A percentile compares a stretch with the other conserved stretches of the same genome.
Conservation (phyloP, 2,888 invertebrate genomes). For the Malacosoma neustria region DNA sequence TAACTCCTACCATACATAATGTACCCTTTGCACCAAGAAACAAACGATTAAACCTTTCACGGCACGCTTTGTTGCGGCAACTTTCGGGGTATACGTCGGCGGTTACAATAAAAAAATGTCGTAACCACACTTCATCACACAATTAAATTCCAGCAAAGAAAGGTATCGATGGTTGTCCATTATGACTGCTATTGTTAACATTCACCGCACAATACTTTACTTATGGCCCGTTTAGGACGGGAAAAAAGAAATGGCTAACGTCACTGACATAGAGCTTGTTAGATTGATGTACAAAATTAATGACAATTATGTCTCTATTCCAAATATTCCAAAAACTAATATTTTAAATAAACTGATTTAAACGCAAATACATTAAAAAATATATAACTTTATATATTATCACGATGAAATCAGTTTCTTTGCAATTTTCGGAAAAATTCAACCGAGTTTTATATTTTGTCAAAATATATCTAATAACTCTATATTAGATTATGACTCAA, state of each 20-base stretch:
- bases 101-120: constrained; percentile 43
- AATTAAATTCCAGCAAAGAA: constrained; percentile 69
- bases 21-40: background rate
- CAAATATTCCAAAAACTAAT: no score
- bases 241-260: constrained; percentile 64
- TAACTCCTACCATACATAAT: background rate
- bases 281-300: constrained; percentile 1
- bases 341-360: no score
- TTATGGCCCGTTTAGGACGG: constrained; percentile 66
- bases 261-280: constrained; percentile 20
- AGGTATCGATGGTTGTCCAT: constrained; percentile 68
- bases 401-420: no score
- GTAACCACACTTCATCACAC: constrained; percentile 73
- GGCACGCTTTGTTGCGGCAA: constrained; percentile 20
- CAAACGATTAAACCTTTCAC: background rate
- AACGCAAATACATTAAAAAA: no score
- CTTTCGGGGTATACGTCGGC: constrained; percentile 21
- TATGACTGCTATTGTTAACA: constrained; percentile 67
- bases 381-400: no score
- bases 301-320: no score
- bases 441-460: no score
- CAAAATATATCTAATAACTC: no score
- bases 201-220: constrained; percentile 65
- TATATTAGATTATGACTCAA: no score
- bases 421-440: no score